These are phyloP conservation scores for Gambusia affinis DNA, from an alignment of 2,113 vertebrate species.

Conservation along the genomic window DNA sequence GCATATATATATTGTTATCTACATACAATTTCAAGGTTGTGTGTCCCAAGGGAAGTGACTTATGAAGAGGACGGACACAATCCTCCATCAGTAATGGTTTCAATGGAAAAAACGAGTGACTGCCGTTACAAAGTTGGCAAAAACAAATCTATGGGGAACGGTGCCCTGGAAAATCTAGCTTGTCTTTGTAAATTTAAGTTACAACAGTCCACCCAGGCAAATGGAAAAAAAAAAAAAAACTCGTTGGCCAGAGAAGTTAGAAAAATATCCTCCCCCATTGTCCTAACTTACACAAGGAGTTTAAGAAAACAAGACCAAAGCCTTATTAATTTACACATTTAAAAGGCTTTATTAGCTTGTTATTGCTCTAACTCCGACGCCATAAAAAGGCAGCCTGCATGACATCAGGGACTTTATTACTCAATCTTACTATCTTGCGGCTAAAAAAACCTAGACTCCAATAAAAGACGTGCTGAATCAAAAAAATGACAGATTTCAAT, in stretches of 20 bases:
- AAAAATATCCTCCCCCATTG: constrained; percentile 42
- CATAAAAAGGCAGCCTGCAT: constrained; percentile 37
- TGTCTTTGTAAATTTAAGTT: constrained; percentile 55
- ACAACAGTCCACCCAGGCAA: constrained; percentile 32
- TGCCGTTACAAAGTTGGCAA: constrained; percentile 46
- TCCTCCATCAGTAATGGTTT: constrained; percentile 38
- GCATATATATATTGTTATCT: not conserved
- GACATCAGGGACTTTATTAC: constrained; percentile 42
- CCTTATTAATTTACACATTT: constrained; percentile 8
- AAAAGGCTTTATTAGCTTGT: constrained; percentile 60
- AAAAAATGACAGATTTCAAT: not conserved
- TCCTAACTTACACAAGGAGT: constrained; percentile 26
- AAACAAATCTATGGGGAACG: constrained; percentile 27
- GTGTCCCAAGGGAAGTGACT: constrained; percentile 5
- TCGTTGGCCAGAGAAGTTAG: constrained; percentile 20
- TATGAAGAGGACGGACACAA: constrained; percentile 24
- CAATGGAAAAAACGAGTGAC: constrained; percentile 54
- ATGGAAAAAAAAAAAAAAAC: constrained; percentile 31
- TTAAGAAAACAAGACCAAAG: constrained; percentile 29
- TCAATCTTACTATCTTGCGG: constrained; percentile 3
- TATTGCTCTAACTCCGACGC: constrained; percentile 53
- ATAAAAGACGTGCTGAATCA: constrained; percentile 1
- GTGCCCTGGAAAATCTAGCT: constrained; percentile 46
- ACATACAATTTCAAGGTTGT: constrained; percentile 13
- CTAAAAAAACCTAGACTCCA: constrained; percentile 3